Evolutionary conservation across 1,140 invertebrate genomes (phyloP).

Genomic region (Cotesia typhae): DNA sequence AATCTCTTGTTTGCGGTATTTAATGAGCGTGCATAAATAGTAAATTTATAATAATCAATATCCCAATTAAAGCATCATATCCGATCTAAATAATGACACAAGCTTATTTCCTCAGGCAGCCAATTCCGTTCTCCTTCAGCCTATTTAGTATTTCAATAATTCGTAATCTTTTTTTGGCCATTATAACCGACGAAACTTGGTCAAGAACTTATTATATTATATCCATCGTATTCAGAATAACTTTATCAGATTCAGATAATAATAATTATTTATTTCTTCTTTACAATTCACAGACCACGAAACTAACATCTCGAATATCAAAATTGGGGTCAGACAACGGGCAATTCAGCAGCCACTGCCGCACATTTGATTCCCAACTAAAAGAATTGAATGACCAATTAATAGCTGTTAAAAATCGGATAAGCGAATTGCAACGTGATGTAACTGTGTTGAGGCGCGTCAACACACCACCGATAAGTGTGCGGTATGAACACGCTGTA

Average conservation of each 20-base stretch:
- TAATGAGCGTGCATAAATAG: no score
- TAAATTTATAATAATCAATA: no score
- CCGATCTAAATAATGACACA: no score
- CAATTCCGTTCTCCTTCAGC: no score
- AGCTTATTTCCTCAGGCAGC: no score
- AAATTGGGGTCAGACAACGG: constrained; percentile 51
- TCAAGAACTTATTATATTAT: no score
- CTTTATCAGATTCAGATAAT: neutral
- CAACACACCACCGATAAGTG: constrained; percentile 68
- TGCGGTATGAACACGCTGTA: constrained; percentile 69
- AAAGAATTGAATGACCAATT: constrained; percentile 73
- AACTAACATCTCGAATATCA: constrained; percentile 43
- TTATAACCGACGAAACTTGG: no score
- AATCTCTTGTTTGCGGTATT: no score
- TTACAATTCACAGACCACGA: constrained; percentile 9
- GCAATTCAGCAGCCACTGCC: constrained; percentile 74
- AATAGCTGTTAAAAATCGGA: constrained; percentile 71
- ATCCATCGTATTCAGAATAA: neutral
- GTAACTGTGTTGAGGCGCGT: constrained; percentile 68
- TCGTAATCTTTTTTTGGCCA: constrained; percentile 6
- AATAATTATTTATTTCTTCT: neutral
- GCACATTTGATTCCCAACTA: constrained; percentile 72
- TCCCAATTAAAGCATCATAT: no score
- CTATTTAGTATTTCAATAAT: no score
- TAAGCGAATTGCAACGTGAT: constrained; percentile 73